A percentile compares a stretch with the other conserved stretches of the same genome.
Conservation (phyloP, 2,888 invertebrate genomes). For the Cheilosia variabilis region DNA sequence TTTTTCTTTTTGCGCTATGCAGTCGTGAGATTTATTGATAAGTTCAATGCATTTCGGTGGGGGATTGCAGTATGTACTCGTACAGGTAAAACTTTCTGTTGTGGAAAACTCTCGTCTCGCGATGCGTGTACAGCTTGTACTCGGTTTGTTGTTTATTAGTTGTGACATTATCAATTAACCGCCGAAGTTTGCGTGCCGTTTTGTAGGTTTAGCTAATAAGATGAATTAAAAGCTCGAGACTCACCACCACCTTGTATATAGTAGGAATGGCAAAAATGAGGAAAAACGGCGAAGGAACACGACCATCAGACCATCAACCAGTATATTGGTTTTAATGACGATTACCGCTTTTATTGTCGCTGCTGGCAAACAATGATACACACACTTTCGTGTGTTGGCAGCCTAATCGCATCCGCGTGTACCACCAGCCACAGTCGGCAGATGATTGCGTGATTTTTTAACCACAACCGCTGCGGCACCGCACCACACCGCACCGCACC, state of each 20-base stretch:
- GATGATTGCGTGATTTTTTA: constrained; percentile 69
- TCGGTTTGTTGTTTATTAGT: constrained; percentile 55
- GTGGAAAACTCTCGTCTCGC: constrained; percentile 6
- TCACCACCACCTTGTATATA: background rate
- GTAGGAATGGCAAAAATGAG: constrained; percentile 52
- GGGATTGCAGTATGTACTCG: background rate
- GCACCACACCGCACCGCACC: no score
- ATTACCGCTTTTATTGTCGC: constrained; percentile 33
- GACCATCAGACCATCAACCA: background rate
- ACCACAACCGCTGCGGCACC: constrained; percentile 15
- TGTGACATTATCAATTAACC: constrained; percentile 72
- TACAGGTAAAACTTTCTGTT: constrained; percentile 20
- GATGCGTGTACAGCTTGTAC: constrained; percentile 45
- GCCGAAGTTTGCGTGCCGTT: constrained; percentile 53
- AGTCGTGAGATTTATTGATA: constrained; percentile 65
- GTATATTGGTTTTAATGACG: constrained; percentile 34
- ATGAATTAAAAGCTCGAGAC: constrained; percentile 58
- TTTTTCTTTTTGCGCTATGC: background rate
- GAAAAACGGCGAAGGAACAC: constrained; percentile 29
- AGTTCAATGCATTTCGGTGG: constrained; percentile 38
- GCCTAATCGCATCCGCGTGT: constrained; percentile 66
- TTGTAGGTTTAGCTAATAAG: constrained; percentile 63
- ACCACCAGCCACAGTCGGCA: constrained; percentile 11
- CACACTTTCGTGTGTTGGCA: constrained; percentile 30
- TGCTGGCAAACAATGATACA: constrained; percentile 46